Evolutionary conservation across 2,888 invertebrate species (phyloP).

Genomic region (Apotomis betuletana): DNA sequence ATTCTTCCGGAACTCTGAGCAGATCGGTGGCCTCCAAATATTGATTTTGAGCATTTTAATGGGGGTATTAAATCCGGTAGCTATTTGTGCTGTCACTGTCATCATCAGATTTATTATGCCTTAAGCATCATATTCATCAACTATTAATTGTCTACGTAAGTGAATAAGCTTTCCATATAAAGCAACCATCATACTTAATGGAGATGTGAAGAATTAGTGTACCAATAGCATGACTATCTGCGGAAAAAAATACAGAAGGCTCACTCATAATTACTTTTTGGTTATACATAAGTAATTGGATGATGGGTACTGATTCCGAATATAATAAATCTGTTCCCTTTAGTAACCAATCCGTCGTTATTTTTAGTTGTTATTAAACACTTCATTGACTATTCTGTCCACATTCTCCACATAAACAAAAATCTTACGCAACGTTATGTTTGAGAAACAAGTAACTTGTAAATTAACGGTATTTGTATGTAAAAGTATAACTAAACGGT

Average conservation of each 20-base stretch:
- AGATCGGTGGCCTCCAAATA: conserved; percentile 43
- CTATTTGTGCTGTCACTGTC: neutral
- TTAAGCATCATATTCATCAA: conserved; percentile 1
- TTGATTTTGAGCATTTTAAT: conserved; percentile 27
- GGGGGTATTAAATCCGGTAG: conserved; percentile 13
- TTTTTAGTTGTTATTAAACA: conserved; percentile 7
- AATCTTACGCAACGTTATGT: conserved; percentile 31
- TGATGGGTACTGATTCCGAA: neutral
- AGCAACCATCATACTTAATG: neutral
- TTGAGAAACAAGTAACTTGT: conserved; percentile 38
- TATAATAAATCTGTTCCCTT: neutral
- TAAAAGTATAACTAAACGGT: conserved; percentile 34
- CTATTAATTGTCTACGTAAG: neutral
- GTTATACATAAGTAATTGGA: neutral
- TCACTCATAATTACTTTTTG: neutral
- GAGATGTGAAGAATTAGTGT: neutral
- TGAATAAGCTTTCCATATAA: neutral
- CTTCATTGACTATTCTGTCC: conserved; percentile 23
- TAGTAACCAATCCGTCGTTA: neutral
- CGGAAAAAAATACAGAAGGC: neutral
- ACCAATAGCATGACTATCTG: neutral
- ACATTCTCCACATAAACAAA: conserved; percentile 32
- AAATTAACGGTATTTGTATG: conserved; percentile 39
- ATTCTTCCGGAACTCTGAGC: conserved; percentile 55
- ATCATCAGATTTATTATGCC: conserved; percentile 8